A percentile compares a stretch with the other conserved stretches of the same genome.
Evolutionary conservation across 2,797 vertebrate genomes (phyloP).

Genomic region (Glossophaga mutica): DNA sequence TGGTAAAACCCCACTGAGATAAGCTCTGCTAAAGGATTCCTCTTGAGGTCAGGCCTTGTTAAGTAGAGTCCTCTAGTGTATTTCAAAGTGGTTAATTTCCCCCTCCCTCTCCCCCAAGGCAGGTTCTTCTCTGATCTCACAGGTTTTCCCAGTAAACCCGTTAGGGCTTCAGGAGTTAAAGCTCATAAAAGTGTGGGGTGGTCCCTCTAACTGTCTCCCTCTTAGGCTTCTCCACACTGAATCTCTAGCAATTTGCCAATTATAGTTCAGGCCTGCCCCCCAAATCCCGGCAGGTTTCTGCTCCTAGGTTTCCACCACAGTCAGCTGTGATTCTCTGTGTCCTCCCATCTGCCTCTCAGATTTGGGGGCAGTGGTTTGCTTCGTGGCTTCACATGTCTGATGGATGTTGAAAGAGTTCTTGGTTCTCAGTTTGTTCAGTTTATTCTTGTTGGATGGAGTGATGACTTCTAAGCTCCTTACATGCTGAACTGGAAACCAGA

Average conservation of each 20-base stretch:
- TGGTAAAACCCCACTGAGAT: background rate
- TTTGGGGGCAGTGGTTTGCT: background rate
- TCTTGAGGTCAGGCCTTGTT: background rate
- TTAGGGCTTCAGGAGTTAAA: background rate
- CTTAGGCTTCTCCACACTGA: background rate
- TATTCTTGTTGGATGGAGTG: background rate
- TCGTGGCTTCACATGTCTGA: background rate
- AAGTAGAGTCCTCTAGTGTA: background rate
- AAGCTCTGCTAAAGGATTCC: background rate
- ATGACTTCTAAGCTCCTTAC: background rate
- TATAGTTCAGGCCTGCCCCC: background rate
- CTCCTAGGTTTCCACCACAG: background rate
- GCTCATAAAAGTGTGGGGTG: background rate
- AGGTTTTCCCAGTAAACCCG: background rate
- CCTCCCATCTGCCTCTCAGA: background rate
- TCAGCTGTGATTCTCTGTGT: background rate
- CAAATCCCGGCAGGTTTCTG: background rate
- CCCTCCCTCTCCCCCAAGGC: background rate
- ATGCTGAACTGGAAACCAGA: background rate
- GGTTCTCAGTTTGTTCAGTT: background rate
- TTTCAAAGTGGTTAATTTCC: background rate
- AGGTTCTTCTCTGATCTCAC: background rate
- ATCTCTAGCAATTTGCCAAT: background rate
- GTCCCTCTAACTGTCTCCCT: background rate
- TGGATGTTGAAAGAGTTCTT: background rate